A percentile compares a stretch with the other conserved stretches of the same genome.
phyloP scores from a whole-genome alignment of 1,140 invertebrate genomes.

The Cheumatopsyche charites region DNA sequence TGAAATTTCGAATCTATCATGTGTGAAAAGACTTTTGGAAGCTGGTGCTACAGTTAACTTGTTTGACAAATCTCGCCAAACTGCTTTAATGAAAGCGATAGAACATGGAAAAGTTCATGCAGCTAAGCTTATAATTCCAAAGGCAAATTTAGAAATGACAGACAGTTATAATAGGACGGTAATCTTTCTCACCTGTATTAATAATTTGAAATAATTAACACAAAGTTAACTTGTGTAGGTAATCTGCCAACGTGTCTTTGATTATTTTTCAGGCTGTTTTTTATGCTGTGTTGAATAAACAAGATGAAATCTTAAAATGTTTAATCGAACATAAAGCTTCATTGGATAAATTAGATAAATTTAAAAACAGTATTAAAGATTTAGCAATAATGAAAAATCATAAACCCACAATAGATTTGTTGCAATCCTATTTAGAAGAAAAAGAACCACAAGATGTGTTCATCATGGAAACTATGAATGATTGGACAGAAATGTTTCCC shows the following conservation, averaged over 20 bases:
- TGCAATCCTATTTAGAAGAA: slow-evolving; percentile 46
- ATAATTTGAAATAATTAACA: slow-evolving; percentile 18
- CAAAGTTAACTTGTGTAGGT: not conserved
- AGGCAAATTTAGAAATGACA: slow-evolving; percentile 60
- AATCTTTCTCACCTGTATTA: slow-evolving; percentile 33
- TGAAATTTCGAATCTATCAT: slow-evolving; percentile 51
- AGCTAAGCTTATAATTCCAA: slow-evolving; percentile 56
- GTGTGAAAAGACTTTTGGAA: slow-evolving; percentile 52
- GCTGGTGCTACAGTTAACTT: slow-evolving; percentile 54
- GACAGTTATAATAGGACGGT: slow-evolving; percentile 64
- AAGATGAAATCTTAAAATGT: slow-evolving; percentile 57
- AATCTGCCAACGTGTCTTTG: not conserved
- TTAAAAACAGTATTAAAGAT: slow-evolving; percentile 54
- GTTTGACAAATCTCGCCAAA: slow-evolving; percentile 59
- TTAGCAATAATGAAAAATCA: slow-evolving; percentile 59
- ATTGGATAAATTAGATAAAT: slow-evolving; percentile 56
- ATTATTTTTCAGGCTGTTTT: slow-evolving; percentile 36
- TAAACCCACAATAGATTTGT: slow-evolving; percentile 53
- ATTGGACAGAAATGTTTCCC: slow-evolving; percentile 39
- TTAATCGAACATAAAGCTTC: slow-evolving; percentile 59
- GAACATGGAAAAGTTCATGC: slow-evolving; percentile 55
- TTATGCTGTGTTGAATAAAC: slow-evolving; percentile 55
- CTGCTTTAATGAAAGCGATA: slow-evolving; percentile 63
- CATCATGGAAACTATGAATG: not conserved
- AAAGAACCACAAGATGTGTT: not conserved